Evolutionary conservation across 2,797 vertebrate species (phyloP).

Genomic region (Smutsia temminckii): DNA sequence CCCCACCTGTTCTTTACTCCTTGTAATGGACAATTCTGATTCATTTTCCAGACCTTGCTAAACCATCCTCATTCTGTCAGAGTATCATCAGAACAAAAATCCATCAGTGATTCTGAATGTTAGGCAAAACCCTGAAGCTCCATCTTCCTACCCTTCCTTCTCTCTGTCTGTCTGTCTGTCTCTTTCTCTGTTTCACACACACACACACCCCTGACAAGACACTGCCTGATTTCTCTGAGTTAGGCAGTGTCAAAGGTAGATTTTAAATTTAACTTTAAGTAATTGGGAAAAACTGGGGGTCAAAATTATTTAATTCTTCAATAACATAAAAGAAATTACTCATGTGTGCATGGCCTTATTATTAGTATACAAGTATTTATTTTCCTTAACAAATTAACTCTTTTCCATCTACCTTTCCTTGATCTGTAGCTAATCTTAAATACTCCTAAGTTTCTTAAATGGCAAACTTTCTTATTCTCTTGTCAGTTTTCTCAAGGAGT

Average conservation of each 20-base stretch:
- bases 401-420: neutral
- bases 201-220: neutral
- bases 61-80: neutral
- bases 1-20: neutral
- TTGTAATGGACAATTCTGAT: neutral
- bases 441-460: neutral
- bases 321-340: neutral
- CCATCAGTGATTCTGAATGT: neutral
- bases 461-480: slow-evolving; percentile 46
- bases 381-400: neutral
- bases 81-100: neutral
- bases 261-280: slow-evolving; percentile 6
- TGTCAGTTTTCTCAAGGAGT: slow-evolving; percentile 47
- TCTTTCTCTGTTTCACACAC: neutral
- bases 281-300: neutral
- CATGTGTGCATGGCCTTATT: neutral
- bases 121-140: neutral
- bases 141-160: neutral
- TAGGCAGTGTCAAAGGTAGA: neutral
- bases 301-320: neutral
- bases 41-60: neutral
- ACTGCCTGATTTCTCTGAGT: neutral
- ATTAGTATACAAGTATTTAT: neutral
- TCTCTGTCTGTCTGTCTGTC: no score
- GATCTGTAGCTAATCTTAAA: slow-evolving; percentile 31